These are phyloP conservation scores for Acrocephalus kingi DNA, from an alignment of 2,113 vertebrate species.

Conservation along the genomic window DNA sequence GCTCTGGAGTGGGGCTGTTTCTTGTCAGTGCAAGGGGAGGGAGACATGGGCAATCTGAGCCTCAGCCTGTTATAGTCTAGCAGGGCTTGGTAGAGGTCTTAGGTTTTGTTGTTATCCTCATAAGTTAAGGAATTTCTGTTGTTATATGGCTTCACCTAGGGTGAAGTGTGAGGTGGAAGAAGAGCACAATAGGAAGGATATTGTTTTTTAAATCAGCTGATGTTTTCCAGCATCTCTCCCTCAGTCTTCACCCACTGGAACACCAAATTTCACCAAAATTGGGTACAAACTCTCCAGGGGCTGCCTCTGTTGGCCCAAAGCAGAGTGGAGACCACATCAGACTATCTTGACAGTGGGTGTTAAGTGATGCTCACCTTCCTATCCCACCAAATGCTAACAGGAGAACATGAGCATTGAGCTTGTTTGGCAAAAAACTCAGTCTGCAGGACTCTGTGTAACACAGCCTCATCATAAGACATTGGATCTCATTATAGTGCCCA, in stretches of 20 bases:
- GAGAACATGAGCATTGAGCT: too few species aligned
- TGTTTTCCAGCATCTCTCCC: background rate
- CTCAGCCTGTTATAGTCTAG: background rate
- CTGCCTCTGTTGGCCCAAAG: background rate
- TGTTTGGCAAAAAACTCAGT: too few species aligned
- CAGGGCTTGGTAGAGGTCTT: background rate
- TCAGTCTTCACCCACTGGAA: background rate
- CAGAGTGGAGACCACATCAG: background rate
- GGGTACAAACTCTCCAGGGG: background rate
- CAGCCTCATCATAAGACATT: too few species aligned
- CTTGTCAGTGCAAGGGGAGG: background rate
- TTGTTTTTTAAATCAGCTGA: background rate
- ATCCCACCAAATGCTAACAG: too few species aligned
- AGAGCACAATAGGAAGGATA: background rate
- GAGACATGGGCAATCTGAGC: background rate
- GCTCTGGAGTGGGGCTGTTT: background rate
- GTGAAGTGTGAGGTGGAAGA: background rate
- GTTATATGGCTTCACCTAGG: background rate
- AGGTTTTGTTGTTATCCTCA: background rate
- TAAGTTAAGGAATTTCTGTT: background rate
- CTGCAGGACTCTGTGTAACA: too few species aligned
- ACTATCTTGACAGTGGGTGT: background rate
- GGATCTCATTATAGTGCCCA: too few species aligned
- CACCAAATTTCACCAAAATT: background rate
- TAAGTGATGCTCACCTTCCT: background rate